Base-by-base conservation (phyloP, 2,113 vertebrate species). In the Aix galericulata region DNA sequence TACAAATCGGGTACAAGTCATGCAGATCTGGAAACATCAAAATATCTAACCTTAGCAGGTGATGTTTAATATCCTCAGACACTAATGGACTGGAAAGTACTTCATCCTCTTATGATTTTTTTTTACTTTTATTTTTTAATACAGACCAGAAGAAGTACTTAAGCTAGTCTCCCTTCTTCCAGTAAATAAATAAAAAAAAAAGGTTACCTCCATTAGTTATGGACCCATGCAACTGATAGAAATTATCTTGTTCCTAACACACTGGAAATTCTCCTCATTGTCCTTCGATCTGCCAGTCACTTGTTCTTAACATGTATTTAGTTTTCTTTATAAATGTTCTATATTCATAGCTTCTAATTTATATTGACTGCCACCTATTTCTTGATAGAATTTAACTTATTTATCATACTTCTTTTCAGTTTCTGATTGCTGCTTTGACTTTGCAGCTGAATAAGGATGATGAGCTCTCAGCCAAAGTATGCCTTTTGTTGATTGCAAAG, bases 381-480 rank as follows among this genome's bases (percentile, higher is more conserved):
- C 71, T 64, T 86, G 52, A 73, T 56, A 90, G 46, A 75, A 44
- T 29, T 29, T 53, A 89, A 76, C 58, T 59, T 34, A 59, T 83
- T 96, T 91, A 36, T 92, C 0, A 22, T 25, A 34, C 18, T 34
- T 72, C 73, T 96, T 88, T 55, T 78, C 53, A 86, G 58, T 58
- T 93, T 64, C 80, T 94, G 91, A 92, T 92, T 96, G 92, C 80
- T 95, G 92, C 92, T 93, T 96, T 96, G 86, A 86, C 82, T 96
- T 88, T 78, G 81, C 58, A 68, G 67, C 38, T 95, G 96, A 95
- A 91, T 83, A 78, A 89, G 25, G 56, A 88, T 90, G 88, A 95
- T 87, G 92, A 95, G 90, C 26, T 92, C n/a, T 91, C 83, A 95
- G 73, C 83, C 83, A 84, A 87, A 92, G 74, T 78, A 84, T 68